These are phyloP conservation scores for Rhinogobius similis DNA, from an alignment of 2,113 vertebrate genomes.

Conservation along the genomic window DNA sequence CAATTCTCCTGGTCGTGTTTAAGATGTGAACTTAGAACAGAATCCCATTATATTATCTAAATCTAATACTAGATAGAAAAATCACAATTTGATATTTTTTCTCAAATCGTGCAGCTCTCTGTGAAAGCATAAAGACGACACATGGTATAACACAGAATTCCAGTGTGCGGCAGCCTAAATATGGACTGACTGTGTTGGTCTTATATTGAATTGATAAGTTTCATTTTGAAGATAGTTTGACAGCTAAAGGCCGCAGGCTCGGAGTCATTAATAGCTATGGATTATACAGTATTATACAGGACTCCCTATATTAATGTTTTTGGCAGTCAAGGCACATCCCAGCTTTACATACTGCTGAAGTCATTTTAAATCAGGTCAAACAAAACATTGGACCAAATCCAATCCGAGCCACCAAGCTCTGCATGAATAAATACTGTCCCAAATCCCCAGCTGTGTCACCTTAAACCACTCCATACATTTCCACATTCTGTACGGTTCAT, in stretches of 20 bases:
- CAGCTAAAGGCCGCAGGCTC: neutral
- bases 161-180: neutral
- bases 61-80: too few relatives aligned
- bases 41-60: too few relatives aligned
- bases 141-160: neutral
- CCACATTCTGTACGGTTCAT: neutral
- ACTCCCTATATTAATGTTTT: slow-evolving; percentile 4
- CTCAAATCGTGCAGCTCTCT: too few relatives aligned
- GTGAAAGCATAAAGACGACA: neutral
- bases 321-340: slow-evolving; percentile 4
- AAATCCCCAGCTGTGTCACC: slow-evolving; percentile 2
- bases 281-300: neutral
- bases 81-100: too few relatives aligned
- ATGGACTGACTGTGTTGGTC: neutral
- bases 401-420: neutral
- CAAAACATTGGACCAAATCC: slow-evolving; percentile 2
- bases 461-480: slow-evolving; percentile 1
- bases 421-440: neutral
- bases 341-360: slow-evolving; percentile 7
- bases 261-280: neutral
- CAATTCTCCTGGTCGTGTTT: too few relatives aligned
- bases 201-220: neutral
- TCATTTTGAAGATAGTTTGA: neutral
- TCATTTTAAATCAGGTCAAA: slow-evolving; percentile 4
- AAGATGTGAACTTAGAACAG: too few relatives aligned